Conservation (phyloP, 1,140 invertebrate genomes). For the Aphidius ervi region DNA sequence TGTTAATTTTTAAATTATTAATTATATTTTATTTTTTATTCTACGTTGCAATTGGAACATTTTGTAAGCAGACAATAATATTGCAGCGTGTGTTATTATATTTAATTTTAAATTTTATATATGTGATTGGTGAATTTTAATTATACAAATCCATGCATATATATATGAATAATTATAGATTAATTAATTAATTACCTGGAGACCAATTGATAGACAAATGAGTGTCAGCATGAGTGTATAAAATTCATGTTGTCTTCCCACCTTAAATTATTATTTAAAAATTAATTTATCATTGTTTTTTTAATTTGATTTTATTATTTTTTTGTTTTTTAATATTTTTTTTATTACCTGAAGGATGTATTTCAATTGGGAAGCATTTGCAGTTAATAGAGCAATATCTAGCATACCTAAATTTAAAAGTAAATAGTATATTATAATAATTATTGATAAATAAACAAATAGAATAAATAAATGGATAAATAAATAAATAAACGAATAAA, state of each 20-base stretch:
- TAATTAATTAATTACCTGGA: conserved; percentile 66
- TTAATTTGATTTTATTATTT: not conserved
- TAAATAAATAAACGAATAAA: no score
- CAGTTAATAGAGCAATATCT: conserved; percentile 71
- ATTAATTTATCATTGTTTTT: conserved; percentile 1
- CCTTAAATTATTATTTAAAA: conserved; percentile 38
- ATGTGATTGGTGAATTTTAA: not conserved
- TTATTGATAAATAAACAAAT: no score
- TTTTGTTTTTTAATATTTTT: conserved; percentile 9
- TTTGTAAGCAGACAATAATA: conserved; percentile 12
- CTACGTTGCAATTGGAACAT: conserved; percentile 27
- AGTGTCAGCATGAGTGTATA: conserved; percentile 76
- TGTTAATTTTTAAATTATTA: conserved; percentile 24
- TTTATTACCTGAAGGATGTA: conserved; percentile 66
- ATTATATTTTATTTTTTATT: conserved; percentile 12
- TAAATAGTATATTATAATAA: no score
- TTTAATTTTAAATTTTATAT: not conserved
- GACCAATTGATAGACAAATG: conserved; percentile 77
- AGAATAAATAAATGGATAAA: no score
- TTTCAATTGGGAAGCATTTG: conserved; percentile 85
- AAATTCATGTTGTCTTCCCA: conserved; percentile 77
- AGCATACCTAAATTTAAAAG: conserved; percentile 39
- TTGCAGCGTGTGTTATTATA: conserved; percentile 14
- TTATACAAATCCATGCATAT: conserved; percentile 22
- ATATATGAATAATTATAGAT: conserved; percentile 24